Evolutionary conservation across 2,797 vertebrate species (phyloP), one percentile per base, ranked within the genome.

Genomic region (Muscicapa comitata): DNA sequence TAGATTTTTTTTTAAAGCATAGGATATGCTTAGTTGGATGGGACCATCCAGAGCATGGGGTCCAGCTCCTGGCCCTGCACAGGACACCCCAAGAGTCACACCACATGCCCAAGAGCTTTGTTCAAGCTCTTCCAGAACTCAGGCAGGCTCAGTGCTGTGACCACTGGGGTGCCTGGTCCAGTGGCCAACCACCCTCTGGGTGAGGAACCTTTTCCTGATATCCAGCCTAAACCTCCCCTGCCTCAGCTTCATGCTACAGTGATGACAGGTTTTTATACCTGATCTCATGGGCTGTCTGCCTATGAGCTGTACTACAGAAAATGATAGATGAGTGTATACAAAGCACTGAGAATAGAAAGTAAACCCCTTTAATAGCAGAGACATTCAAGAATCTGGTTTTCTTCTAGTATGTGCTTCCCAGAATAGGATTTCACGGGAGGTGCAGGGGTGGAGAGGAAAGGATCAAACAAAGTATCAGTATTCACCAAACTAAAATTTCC

Each of bases 111-210:
- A 6, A 9, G 17, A 8, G 17, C 3, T 3, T 9, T 53, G 20
- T 47, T 29, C 54, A 54, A 47, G 20, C 0, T 0, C 28, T n/a
- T 15, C 23, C 17, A 18, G n/a, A 26, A 0, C 0, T 26, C n/a
- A 2, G 12, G 1, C 12, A 63, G 43, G 20, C 24, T 35, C 31
- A 8, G 13, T 25, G 37, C 28, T 65, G 24, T 19, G 12, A 11
- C 4, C 43, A 26, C 20, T 33, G 43, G 12, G 14, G 14, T 23
- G 17, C 21, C 35, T 38, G 20, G 17, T 29, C 37, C 57, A 57
- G 24, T 23, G 57, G 8, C 29, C 57, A 71, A 0, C 1, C 12
- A 19, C 9, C 5, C 17, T 31, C 29, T 40, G 51, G 11, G 5
- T 29, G 37, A 57, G 2, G 9, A 76, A 31, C 1, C 7, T 51